Percentiles rank a stretch among this genome's conserved stretches.
Evolutionary conservation across 2,113 vertebrate species (phyloP).

Genomic region (Nycticryphes semicollaris): DNA sequence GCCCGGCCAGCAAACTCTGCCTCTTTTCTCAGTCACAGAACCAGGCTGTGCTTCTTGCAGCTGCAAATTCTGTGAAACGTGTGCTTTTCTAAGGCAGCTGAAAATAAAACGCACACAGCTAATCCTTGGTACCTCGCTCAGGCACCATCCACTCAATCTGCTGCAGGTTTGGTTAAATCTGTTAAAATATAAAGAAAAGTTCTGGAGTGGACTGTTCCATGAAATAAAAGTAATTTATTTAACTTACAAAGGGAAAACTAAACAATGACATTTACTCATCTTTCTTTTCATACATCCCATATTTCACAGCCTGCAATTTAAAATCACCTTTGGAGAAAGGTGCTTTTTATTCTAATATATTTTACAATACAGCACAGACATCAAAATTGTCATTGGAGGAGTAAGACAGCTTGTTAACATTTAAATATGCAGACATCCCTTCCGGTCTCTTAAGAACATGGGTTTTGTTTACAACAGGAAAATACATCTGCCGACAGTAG

Average conservation of each 20-base stretch:
- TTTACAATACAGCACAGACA: constrained; percentile 80
- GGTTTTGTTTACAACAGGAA: constrained; percentile 88
- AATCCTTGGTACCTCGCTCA: background rate
- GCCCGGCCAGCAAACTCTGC: background rate
- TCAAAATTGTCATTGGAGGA: constrained; percentile 71
- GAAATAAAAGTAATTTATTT: constrained; percentile 87
- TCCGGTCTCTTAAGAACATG: constrained; percentile 84
- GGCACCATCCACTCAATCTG: background rate
- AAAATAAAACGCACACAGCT: background rate
- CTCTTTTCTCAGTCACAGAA: background rate
- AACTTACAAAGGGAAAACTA: constrained; percentile 90
- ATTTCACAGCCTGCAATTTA: constrained; percentile 75
- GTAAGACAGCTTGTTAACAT: constrained; percentile 78
- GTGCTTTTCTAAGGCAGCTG: background rate
- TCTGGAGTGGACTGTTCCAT: constrained; percentile 21
- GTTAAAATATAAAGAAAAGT: background rate
- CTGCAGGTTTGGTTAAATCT: background rate
- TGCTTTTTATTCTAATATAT: constrained; percentile 72
- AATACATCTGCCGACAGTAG: constrained; percentile 91
- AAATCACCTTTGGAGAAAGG: constrained; percentile 79
- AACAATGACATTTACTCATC: constrained; percentile 83
- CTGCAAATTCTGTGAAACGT: background rate
- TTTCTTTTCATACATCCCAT: constrained; percentile 72
- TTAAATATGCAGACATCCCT: constrained; percentile 79
- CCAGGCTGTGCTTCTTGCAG: background rate